Evolutionary conservation across 2,888 invertebrate genomes (phyloP), one percentile per base, ranked within the genome.

Genomic region (Callimorpha dominula): DNA sequence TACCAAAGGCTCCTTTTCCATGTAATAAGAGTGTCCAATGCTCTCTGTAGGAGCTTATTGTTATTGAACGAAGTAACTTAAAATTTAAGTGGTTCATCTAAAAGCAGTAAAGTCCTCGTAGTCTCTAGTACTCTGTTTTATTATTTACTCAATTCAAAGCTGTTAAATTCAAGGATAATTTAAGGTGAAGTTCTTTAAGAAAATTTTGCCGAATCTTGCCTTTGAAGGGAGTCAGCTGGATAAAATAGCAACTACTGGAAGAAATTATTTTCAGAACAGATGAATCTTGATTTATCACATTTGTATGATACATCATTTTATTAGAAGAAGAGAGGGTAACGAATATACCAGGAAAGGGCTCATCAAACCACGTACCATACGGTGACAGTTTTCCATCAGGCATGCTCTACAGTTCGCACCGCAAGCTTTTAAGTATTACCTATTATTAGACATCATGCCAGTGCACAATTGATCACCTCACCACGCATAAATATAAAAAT

Each of bases 151-250:
- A 6, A 50, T 50, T 65, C 65, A 40, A 65, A 65, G 65, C 65
- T 65, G 31, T 65, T 40, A 65, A 65, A 65, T 50, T 50, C 65
- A 49, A 65, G 31, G 15, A 31, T 31, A 65, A 65, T 50, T 73
- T 72, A 68, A 67, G 72, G 73, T 73, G 64, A 68, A 57, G 57
- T 60, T 60, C 31, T 31, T 50, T 31, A 50, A 7, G 17, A 50
- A 7, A 65, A 65, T 31, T 40, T 50, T 50, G 15, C 31, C 4
- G 31, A 15, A 65, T 49, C 50, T 65, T 49, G 49, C 7, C 49
- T 50, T 65, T 65, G 49, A 65, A 50, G 15, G 50, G 50, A 40
- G 57, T 57, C 20, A 57, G 20, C 12, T 57, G 4, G 20, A 57
- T 20, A 57, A 57, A 57, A 11, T 57, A 20, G 11, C 20, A 65